A percentile compares a stretch with the other conserved stretches of the same genome.
phyloP scores from a whole-genome alignment of 2,888 invertebrate species.

The Eulithis prunata region DNA sequence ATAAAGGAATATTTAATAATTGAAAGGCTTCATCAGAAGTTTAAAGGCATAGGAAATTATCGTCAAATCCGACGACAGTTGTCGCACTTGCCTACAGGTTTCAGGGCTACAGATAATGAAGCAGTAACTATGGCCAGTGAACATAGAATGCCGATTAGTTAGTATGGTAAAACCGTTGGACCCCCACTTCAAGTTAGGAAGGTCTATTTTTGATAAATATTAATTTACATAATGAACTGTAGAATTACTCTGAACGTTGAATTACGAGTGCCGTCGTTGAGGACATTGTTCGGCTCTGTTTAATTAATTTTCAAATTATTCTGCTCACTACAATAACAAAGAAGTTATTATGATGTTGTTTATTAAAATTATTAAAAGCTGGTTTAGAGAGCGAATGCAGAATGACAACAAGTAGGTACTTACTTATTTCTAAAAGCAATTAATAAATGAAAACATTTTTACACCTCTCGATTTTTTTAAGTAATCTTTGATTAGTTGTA shows the following conservation, averaged over 20 bases:
- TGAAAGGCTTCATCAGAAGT: slow-evolving; percentile 39
- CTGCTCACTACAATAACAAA: slow-evolving; percentile 39
- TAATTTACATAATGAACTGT: slow-evolving; percentile 58
- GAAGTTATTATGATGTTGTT: slow-evolving; percentile 30
- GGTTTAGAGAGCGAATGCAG: slow-evolving; percentile 18
- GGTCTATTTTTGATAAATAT: slow-evolving; percentile 55
- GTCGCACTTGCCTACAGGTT: slow-evolving; percentile 50
- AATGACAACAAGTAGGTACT: slow-evolving; percentile 1
- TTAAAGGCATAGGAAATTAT: slow-evolving; percentile 40
- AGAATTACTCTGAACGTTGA: slow-evolving; percentile 54
- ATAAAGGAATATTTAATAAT: slow-evolving; percentile 42
- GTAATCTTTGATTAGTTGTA: background rate
- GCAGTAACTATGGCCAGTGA: slow-evolving; percentile 10
- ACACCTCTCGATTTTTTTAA: background rate
- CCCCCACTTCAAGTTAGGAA: slow-evolving; percentile 31
- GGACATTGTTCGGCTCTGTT: slow-evolving; percentile 53
- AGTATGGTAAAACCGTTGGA: slow-evolving; percentile 21
- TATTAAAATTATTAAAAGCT: slow-evolving; percentile 22
- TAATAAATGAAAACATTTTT: too few species aligned
- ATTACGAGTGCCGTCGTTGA: slow-evolving; percentile 48
- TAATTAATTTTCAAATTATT: slow-evolving; percentile 60
- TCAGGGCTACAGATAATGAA: slow-evolving; percentile 19
- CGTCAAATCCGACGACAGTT: slow-evolving; percentile 56
- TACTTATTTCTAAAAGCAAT: background rate
- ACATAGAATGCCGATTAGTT: slow-evolving; percentile 23